Base-by-base conservation (phyloP, 1,140 invertebrate species). In the Apis dorsata region DNA sequence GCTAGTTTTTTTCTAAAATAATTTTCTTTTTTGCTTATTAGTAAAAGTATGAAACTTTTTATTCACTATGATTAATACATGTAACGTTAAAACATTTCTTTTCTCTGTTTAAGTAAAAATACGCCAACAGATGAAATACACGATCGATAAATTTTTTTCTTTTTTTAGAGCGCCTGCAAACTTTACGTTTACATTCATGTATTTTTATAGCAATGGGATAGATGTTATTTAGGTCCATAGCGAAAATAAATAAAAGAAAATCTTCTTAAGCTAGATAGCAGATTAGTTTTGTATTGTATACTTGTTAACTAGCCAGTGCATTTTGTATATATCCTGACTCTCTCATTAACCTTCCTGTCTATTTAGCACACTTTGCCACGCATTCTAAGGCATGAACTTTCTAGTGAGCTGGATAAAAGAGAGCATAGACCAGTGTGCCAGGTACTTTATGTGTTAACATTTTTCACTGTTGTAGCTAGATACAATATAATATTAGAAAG, bases 391-490 rank as follows among this genome's bases (percentile, higher is more conserved):
- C 89, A 90, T 88, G 85, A 91, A 90, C 84, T 89, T 89, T 85
- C 86, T 89, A 90, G 86, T 90, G 87, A 90, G 87, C 90, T 90
- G 88, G 87, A 88, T 87, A 88, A 88, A 88, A 91, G 89, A 91
- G 90, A 91, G 91, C 90, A 91, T 92, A 91, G 88, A 92, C 87
- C 90, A 90, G 90, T 91, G 89, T 91, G 90, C 91, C 91, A 91
- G 91, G 91, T 91, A 91, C 91, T 91, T 83, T 91, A 89, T 91
- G 88, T 91, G 90, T 91, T 90, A 91, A 88, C 86, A 89, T 77
- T 84, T 77, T 89, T 85, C 83, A 89, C 88, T 90, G 83, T 86
- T 84, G 86, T 86, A 87, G 89, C 89, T 90, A 90, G 87, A 89
- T 90, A 90, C 86, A 88, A 86, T 89, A 87, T 80, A 88, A 82